Base-by-base conservation (phyloP, 2,113 vertebrate species). In the Terrapene triunguis region DNA sequence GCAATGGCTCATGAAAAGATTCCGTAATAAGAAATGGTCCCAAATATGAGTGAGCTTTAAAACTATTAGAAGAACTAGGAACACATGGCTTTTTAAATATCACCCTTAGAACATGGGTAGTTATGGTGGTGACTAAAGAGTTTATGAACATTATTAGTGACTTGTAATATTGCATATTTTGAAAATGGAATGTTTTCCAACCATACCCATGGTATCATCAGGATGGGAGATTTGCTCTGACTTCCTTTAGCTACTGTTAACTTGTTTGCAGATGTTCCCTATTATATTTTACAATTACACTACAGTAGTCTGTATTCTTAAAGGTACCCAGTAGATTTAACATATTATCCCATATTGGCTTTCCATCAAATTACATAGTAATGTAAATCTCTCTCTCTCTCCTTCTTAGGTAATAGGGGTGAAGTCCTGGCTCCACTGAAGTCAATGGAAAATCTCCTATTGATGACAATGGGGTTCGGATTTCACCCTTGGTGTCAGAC, bases 281-380 rank as follows among this genome's bases (percentile, higher is more conserved):
- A 81, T 44, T 53, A 65, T 19, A 48, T 8, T 78, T 84, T 14
- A 55, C 29, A 8, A 47, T 7, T 4, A 17, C 29, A 22, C 42
- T 72, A 8, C n/a, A 79, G 69, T 84, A 78, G 12, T 6, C 21
- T n/a, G 6, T 72, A 27, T 50, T 22, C 78, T 38, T 78, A 47
- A 57, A 91, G 25, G 3, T 29, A 32, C 0, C 1, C 21, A 10
- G 16, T n/a, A 27, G 35, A 35, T 6, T 0, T 0, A 1, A 47
- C 10, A 29, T 78, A 78, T 78, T 78, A 44, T 22, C 14, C 24
- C 42, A 29, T 47, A 25, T 78, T 78, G 74, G 42, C 24, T 78
- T 78, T 78, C 42, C 42, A 27, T 78, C 24, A 78, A 27, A 25
- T 78, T 78, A 27, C 74, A 16, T 19, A 72, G 19, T 72, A 72